Conservation (phyloP, 2,113 vertebrate species). For the Odobenus rosmarus region DNA sequence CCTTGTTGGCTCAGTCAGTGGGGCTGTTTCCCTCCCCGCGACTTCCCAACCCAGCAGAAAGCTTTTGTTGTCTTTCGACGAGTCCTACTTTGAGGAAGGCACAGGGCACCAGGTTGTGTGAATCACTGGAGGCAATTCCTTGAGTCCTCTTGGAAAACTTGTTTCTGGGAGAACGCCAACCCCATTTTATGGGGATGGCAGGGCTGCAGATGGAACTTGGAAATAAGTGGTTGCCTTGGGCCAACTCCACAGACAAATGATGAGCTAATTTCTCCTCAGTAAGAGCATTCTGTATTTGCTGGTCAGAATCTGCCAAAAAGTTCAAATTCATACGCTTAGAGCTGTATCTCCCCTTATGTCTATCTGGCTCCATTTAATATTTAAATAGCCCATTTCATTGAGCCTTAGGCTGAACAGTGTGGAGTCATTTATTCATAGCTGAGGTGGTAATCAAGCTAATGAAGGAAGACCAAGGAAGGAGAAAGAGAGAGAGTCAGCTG, state of each 20-base stretch:
- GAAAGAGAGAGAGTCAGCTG: not conserved
- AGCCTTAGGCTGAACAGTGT: slow-evolving; percentile 8
- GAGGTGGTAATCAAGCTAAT: slow-evolving; percentile 48
- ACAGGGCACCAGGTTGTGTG: not conserved
- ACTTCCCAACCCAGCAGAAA: not conserved
- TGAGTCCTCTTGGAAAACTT: not conserved
- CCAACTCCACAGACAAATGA: slow-evolving; percentile 52
- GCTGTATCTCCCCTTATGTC: slow-evolving; percentile 37
- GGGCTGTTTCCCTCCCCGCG: not conserved
- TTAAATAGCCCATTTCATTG: slow-evolving; percentile 43
- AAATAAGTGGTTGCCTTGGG: slow-evolving; percentile 49
- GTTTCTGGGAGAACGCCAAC: slow-evolving; percentile 14
- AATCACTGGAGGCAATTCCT: slow-evolving; percentile 4
- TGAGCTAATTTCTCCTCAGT: slow-evolving; percentile 64
- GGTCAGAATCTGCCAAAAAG: slow-evolving; percentile 63
- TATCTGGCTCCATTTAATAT: slow-evolving; percentile 34
- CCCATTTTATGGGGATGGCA: not conserved
- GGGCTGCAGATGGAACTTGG: slow-evolving; percentile 50
- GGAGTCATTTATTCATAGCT: slow-evolving; percentile 24
- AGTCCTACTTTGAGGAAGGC: not conserved
- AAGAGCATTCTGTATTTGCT: slow-evolving; percentile 29
- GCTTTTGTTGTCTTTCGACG: not conserved
- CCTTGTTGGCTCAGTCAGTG: not conserved
- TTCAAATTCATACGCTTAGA: slow-evolving; percentile 45
- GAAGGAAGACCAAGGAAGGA: not conserved